phyloP scores from a whole-genome alignment of 2,113 vertebrate species.

The Clinocottus analis region DNA sequence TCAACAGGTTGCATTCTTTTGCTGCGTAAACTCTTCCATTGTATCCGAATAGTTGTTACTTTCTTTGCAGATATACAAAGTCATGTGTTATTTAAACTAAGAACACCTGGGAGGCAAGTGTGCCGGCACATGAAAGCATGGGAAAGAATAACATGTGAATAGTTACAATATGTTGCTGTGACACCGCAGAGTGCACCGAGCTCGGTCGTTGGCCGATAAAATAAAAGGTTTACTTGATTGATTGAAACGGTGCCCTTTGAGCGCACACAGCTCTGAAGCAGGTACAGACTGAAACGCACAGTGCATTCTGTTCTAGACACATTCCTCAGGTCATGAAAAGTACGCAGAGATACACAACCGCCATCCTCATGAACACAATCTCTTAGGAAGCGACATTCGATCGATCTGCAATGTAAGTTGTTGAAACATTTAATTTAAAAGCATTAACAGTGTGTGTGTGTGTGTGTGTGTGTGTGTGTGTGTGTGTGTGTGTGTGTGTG shows the following conservation, averaged over 20 bases:
- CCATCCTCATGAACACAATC: too few relatives aligned
- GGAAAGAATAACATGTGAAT: background rate
- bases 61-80: background rate
- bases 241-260: background rate
- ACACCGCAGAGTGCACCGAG: too few relatives aligned
- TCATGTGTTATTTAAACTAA: background rate
- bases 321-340: background rate
- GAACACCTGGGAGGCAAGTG: background rate
- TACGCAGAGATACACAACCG: too few relatives aligned
- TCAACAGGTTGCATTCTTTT: background rate
- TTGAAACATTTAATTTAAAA: background rate
- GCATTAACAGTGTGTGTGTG: too few relatives aligned
- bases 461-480: slow-evolving; percentile 60
- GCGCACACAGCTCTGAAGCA: background rate
- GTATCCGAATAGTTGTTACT: background rate
- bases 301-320: background rate
- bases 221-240: background rate
- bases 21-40: background rate
- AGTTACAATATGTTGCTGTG: too few relatives aligned
- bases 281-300: background rate
- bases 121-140: too few relatives aligned
- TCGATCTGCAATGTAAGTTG: background rate
- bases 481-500: too few relatives aligned
- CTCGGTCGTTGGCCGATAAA: too few relatives aligned
- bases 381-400: too few relatives aligned